Evolutionary conservation across 2,888 invertebrate genomes (phyloP).

Genomic region (Acrocera orbiculus): DNA sequence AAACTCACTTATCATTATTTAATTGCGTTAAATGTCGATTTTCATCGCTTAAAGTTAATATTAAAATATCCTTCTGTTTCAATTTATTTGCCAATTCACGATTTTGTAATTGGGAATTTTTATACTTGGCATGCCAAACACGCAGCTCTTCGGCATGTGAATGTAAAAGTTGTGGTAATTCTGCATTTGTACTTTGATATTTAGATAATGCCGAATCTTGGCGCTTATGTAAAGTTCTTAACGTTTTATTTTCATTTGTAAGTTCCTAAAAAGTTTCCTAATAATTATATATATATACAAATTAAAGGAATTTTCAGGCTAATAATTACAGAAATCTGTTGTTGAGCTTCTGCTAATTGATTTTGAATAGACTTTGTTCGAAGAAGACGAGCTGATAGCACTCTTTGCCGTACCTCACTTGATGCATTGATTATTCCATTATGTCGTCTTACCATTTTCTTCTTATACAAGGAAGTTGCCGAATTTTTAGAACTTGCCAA

Average conservation of each 20-base stretch:
- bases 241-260: constrained; percentile 52
- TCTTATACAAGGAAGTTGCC: constrained; percentile 21
- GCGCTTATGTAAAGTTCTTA: constrained; percentile 59
- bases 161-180: constrained; percentile 54
- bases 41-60: constrained; percentile 46
- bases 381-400: constrained; percentile 58
- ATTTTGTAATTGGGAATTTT: constrained; percentile 43
- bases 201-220: constrained; percentile 61
- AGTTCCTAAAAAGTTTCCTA: constrained; percentile 38
- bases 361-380: constrained; percentile 61
- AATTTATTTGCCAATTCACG: constrained; percentile 45
- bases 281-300: background rate
- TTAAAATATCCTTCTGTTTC: constrained; percentile 50
- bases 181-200: constrained; percentile 59
- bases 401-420: constrained; percentile 39
- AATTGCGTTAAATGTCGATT: constrained; percentile 51
- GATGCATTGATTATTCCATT: constrained; percentile 20
- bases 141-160: constrained; percentile 64
- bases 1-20: constrained; percentile 46
- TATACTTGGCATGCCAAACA: constrained; percentile 49
- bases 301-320: background rate
- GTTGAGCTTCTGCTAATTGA: constrained; percentile 61
- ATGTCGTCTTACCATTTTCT: constrained; percentile 18
- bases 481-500: constrained; percentile 27
- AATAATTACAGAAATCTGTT: constrained; percentile 51